Conservation (phyloP, 30 jellyfish, hydroid and myxozoan genomes). For the Aurelia coerulea region DNA sequence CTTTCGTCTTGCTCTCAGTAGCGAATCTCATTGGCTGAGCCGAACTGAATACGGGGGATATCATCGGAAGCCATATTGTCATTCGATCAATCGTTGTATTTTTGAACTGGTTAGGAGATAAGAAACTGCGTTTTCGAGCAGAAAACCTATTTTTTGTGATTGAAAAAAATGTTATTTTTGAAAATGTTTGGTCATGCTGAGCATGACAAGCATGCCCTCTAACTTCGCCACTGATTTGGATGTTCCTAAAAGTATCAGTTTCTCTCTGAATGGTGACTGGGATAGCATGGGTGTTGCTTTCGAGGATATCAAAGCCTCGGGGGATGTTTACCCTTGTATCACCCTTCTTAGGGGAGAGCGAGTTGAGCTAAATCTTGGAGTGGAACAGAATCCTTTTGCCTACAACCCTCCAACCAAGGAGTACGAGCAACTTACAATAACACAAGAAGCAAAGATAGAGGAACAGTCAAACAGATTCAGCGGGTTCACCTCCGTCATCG, state of each 20-base stretch:
- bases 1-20: too few relatives aligned
- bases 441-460: background rate
- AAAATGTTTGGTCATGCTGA: too few relatives aligned
- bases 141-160: too few relatives aligned
- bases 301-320: slow-evolving; percentile 19
- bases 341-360: slow-evolving; percentile 69
- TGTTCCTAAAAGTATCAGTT: slow-evolving; percentile 23
- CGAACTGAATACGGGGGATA: too few relatives aligned
- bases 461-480: slow-evolving; percentile 17
- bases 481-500: slow-evolving; percentile 23
- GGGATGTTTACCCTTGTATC: slow-evolving; percentile 50
- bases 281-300: slow-evolving; percentile 58
- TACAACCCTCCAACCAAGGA: slow-evolving; percentile 44
- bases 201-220: too few relatives aligned
- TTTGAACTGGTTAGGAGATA: too few relatives aligned
- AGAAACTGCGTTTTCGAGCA: too few relatives aligned
- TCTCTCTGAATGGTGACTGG: slow-evolving; percentile 72
- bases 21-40: too few relatives aligned
- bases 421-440: slow-evolving; percentile 13
- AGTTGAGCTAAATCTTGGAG: slow-evolving; percentile 51
- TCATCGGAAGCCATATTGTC: too few relatives aligned
- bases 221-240: slow-evolving; percentile 41
- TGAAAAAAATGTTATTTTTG: too few relatives aligned
- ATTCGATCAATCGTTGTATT: too few relatives aligned
- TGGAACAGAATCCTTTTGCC: slow-evolving; percentile 11